Evolutionary conservation across 1,140 invertebrate genomes (phyloP), one percentile per base, ranked within the genome.

Genomic region (Euborellia annulipes): DNA sequence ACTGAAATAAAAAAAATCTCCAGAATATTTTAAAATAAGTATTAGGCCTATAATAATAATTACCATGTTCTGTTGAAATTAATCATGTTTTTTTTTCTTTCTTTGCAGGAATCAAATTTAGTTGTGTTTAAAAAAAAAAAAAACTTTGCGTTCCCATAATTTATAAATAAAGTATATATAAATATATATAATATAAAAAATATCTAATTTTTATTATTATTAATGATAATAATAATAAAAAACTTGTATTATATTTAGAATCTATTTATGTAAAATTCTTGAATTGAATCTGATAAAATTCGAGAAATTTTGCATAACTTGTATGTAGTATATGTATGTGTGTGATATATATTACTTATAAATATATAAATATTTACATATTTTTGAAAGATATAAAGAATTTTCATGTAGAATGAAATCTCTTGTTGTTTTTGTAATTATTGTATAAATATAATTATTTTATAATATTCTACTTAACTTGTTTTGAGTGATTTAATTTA

Each of bases 401-500:
- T 2, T 52, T 45, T 39, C 20, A 49, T 9, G 30, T 45, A 47
- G 51, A n/a, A 50, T 49, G 1, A 43, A 48, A 30, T n/a, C n/a
- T n/a, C n/a, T n/a, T 20, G 3, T 51, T 45, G 41, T 3, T 16
- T 7, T n/a, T 36, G 13, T 45, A n/a, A 19, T 36, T 36, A 11
- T 22, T 27, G 32, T 22, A 21, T 23, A 13, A 45, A 45, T n/a
- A 18, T 4, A 37, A 41, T 7, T 16, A 41, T 36, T 47, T 32
- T 14, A 45, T 39, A n/a, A 11, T 16, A 40, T 27, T 6, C 23
- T 27, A 6, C 4, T 11, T 27, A 11, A 73, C 71, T 22, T 70
- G 53, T 36, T 58, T 65, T n/a, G 75, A 65, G 39, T 68, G 61
- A 44, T 65, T 54, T 0, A 71, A 74, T 50, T 75, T 71, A 13